A percentile compares a stretch with the other conserved stretches of the same genome.
phyloP scores from a whole-genome alignment of 92 coral and sea anemone species.

The Nematostella vectensis region DNA sequence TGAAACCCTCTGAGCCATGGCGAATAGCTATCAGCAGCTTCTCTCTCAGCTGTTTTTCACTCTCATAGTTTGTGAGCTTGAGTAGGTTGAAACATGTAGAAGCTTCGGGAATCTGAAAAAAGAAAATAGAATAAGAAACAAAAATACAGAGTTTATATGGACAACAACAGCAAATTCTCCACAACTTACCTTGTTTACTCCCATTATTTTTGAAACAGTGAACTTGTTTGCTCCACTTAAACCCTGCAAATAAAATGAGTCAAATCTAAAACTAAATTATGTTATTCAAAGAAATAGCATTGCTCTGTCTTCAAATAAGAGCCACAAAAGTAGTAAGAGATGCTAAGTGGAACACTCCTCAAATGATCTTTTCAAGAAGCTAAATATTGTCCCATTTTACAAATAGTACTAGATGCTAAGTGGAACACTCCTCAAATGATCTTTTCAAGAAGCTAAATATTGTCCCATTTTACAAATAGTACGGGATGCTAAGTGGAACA shows the following conservation, averaged over 20 bases:
- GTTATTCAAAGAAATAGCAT: no score
- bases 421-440: no score
- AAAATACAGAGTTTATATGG: background rate
- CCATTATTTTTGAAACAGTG: conserved; percentile 47
- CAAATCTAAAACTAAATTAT: background rate
- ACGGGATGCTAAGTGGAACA: no score
- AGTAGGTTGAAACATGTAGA: conserved; percentile 89
- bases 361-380: no score
- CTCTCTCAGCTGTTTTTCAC: conserved; percentile 67
- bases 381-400: no score
- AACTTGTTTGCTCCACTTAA: conserved; percentile 55
- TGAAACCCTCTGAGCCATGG: conserved; percentile 93
- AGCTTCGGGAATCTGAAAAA: conserved; percentile 76
- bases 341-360: no score
- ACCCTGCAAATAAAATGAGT: conserved; percentile 36
- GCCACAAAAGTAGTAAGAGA: no score
- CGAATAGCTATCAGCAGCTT: conserved; percentile 87
- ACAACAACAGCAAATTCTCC: background rate
- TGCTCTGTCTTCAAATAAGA: no score
- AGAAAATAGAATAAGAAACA: background rate
- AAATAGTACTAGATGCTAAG: no score
- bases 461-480: no score
- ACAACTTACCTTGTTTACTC: conserved; percentile 60
- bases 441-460: no score
- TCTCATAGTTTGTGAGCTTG: conserved; percentile 69